Percentiles rank a stretch among this genome's conserved stretches.
Conservation (phyloP, 2,888 invertebrate species). For the Colletes collaris region DNA sequence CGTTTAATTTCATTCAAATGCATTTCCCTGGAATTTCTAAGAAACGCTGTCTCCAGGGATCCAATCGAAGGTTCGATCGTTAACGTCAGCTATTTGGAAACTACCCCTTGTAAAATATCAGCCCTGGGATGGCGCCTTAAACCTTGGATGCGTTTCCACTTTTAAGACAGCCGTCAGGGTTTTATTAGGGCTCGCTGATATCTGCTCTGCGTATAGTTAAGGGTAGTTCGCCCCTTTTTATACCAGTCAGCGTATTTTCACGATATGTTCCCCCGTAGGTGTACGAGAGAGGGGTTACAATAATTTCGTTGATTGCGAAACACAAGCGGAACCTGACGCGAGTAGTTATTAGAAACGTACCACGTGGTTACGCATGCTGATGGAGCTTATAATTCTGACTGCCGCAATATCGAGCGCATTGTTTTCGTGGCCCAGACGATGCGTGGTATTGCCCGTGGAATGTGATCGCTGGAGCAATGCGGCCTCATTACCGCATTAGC, state of each 20-base stretch:
- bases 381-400: slow-evolving; percentile 46
- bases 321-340: slow-evolving; percentile 9
- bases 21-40: too few species aligned
- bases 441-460: slow-evolving; percentile 61
- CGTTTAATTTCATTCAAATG: too few species aligned
- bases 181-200: slow-evolving; percentile 26
- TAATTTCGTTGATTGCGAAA: slow-evolving; percentile 36
- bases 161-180: slow-evolving; percentile 22
- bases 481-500: slow-evolving; percentile 65
- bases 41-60: too few species aligned
- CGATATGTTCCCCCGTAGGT: background rate
- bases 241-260: slow-evolving; percentile 17
- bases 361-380: slow-evolving; percentile 18
- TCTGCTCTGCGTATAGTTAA: slow-evolving; percentile 2
- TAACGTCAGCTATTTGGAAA: slow-evolving; percentile 9
- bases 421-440: slow-evolving; percentile 63
- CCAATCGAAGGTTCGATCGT: too few species aligned
- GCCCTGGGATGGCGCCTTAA: background rate
- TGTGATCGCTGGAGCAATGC: slow-evolving; percentile 54
- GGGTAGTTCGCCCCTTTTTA: background rate
- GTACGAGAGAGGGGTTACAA: slow-evolving; percentile 1
- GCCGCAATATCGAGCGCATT: slow-evolving; percentile 26
- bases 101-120: slow-evolving; percentile 17
- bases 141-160: background rate
- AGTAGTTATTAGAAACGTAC: slow-evolving; percentile 30